Conservation (phyloP, 1,140 invertebrate species). For the Brachionus plicatilis region DNA sequence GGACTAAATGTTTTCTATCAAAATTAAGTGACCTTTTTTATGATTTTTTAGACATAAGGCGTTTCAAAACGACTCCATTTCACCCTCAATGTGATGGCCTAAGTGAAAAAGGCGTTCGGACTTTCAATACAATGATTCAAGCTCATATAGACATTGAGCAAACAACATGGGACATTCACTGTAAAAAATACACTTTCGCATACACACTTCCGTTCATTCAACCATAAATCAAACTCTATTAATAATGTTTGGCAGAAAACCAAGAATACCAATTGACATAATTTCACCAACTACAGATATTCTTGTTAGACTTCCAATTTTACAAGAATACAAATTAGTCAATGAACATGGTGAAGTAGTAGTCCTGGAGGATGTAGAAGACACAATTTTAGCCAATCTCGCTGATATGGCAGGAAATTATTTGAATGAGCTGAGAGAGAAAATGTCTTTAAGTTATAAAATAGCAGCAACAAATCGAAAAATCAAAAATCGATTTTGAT, state of each 20-base stretch:
- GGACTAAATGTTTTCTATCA: background rate
- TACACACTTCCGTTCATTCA: no score
- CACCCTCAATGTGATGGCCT: conserved; percentile 48
- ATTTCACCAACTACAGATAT: background rate
- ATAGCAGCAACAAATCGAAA: background rate
- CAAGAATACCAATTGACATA: background rate
- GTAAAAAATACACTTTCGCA: no score
- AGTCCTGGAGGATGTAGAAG: background rate
- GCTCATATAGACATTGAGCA: background rate
- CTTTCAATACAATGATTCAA: conserved; percentile 40
- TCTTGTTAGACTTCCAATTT: background rate
- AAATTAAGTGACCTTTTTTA: background rate
- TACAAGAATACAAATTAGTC: background rate
- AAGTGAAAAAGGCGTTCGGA: conserved; percentile 46
- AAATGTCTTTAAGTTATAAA: background rate
- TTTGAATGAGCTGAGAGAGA: background rate
- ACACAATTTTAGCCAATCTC: background rate
- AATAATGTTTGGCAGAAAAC: background rate
- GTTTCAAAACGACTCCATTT: conserved; percentile 45
- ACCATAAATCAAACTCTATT: background rate
- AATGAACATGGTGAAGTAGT: background rate
- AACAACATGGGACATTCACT: background rate
- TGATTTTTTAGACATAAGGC: background rate
- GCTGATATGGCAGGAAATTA: background rate
- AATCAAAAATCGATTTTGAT: background rate